Base-by-base conservation (phyloP, 2,888 invertebrate genomes). In the Gymnoscelis rufifasciata region DNA sequence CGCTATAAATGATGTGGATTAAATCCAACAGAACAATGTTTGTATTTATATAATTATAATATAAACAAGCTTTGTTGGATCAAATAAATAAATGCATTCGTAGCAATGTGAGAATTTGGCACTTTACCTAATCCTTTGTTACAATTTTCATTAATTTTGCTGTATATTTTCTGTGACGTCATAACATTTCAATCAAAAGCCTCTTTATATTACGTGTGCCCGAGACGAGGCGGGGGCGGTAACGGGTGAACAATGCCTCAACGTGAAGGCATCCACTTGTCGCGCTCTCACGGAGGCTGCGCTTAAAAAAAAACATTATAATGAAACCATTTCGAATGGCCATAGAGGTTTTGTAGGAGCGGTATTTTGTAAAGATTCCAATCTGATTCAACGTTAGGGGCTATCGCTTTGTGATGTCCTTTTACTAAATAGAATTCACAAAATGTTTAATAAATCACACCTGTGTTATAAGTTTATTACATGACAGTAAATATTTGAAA, bases 221-320 rank as follows among this genome's bases (percentile, higher is more conserved):
- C 40, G 45, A 35, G 30, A 26, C 12, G 33, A 15, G 15, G 47
- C 23, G 44, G 45, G 45, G 45, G 43, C 24, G 46, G 44, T 43
- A 47, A 47, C 12, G 48, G 53, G 60, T 64, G 56, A 84, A 87
- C 87, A 87, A 86, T 84, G 66, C 81, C 47, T 54, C 78, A 72
- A 87, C 87, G 87, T 88, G 87, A 77, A 68, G 87, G 87, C 81
- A 87, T 87, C 78, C 87, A 87, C 87, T 87, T 86, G 87, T 79
- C 78, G 79, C 76, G 76, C 67, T 77, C 77, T 68, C 76, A 76
- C 76, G 74, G 67, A 74, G 75, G 63, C 56, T 62, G 71, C 71
- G 75, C 78, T 75, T 61, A 57, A 58, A 62, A 68, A 70, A 67
- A 64, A 67, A 59, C 12, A 33, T 33, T 13, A 45, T 38, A 39